Evolutionary conservation across 2,797 vertebrate species (phyloP), one percentile per base, ranked within the genome.

Genomic region (Gobio occitaniae): DNA sequence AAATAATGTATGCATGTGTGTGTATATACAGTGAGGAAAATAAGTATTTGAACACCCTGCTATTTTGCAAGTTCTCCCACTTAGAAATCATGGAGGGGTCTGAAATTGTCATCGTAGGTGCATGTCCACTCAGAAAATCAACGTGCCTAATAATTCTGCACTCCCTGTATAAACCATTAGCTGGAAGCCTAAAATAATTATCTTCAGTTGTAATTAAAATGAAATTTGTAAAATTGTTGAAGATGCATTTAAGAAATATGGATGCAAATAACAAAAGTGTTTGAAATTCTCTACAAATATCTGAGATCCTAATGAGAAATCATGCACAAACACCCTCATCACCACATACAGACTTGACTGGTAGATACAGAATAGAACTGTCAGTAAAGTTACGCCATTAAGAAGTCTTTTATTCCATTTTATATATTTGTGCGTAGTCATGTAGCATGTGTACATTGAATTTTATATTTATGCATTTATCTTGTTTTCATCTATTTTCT

Each of bases 91-190:
- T 25, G 25, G 25, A 25, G 25, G 25, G 25, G 25, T 25, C 25
- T 25, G 25, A 25, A 25, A 25, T 25, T 25, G 25, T 25, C 25
- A 25, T 25, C 25, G 25, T 25, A 25, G 25, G 25, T 25, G 25
- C 25, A 25, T 25, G 25, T 25, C 25, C 25, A 25, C 25, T n/a
- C n/a, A n/a, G n/a, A n/a, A n/a, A n/a, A n/a, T n/a, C n/a, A n/a
- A n/a, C n/a, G n/a, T n/a, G n/a, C n/a, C n/a, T n/a, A n/a, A n/a
- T n/a, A n/a, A n/a, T n/a, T n/a, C n/a, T n/a, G n/a, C n/a, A n/a
- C n/a, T n/a, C n/a, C n/a, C n/a, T n/a, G n/a, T n/a, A n/a, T 76
- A 56, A 56, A 56, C 50, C 50, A 38, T 76, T 76, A n/a, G 74
- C 74, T 59, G 50, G 32, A 59, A 59, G 52, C 74, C 19, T 76